phyloP scores from a whole-genome alignment of 2,113 vertebrate genomes.

The Cottus gobio region DNA sequence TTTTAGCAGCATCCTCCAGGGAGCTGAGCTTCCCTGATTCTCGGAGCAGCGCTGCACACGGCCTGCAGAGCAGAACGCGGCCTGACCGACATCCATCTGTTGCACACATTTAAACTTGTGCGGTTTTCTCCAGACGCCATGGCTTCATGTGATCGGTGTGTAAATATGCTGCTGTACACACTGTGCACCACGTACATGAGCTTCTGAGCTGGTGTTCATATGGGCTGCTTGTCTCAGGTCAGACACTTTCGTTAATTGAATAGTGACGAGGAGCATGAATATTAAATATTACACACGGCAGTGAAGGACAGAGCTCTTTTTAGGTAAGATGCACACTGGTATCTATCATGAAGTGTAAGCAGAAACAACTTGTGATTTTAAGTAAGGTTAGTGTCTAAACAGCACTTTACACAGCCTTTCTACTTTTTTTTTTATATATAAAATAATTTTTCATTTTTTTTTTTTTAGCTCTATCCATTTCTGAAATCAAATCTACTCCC shows the following conservation, averaged over 20 bases:
- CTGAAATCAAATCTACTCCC: background rate
- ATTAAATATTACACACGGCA: background rate
- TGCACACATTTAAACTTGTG: slow-evolving; percentile 17
- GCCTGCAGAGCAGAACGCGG: no score
- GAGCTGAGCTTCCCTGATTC: slow-evolving; percentile 30
- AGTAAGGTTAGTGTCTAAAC: background rate
- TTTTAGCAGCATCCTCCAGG: slow-evolving; percentile 72
- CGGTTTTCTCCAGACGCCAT: slow-evolving; percentile 26
- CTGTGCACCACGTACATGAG: background rate
- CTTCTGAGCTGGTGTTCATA: background rate
- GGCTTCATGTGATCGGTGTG: background rate
- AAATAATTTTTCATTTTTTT: no score
- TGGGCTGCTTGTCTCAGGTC: background rate
- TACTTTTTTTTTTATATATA: background rate
- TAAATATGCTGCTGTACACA: slow-evolving; percentile 11
- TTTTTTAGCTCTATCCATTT: background rate
- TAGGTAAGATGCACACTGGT: background rate
- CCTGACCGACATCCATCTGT: slow-evolving; percentile 46
- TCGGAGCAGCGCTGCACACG: slow-evolving; percentile 10
- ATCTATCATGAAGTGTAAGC: background rate
- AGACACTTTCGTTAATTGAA: background rate
- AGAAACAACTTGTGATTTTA: background rate
- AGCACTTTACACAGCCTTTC: background rate
- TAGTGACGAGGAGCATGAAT: background rate
- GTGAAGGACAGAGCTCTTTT: background rate